Evolutionary conservation across 2,888 invertebrate species (phyloP).

Genomic region (Drosophila testacea): DNA sequence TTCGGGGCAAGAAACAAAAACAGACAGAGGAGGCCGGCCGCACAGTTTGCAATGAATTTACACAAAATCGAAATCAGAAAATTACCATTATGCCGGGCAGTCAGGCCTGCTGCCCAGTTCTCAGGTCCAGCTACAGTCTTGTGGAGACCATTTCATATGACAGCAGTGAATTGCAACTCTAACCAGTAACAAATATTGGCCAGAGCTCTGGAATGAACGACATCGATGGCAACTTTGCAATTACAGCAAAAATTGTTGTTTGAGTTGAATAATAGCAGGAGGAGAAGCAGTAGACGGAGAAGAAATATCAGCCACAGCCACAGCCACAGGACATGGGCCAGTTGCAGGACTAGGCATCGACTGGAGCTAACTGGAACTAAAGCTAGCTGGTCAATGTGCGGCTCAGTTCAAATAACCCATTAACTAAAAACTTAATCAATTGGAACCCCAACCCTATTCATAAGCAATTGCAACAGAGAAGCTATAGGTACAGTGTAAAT

Average conservation of each 20-base stretch:
- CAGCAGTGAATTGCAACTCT: conserved; percentile 72
- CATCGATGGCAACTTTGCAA: conserved; percentile 74
- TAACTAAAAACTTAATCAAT: conserved; percentile 83
- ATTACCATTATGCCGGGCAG: conserved; percentile 73
- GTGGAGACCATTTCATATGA: conserved; percentile 56
- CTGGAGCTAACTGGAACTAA: neutral
- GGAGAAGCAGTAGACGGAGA: neutral
- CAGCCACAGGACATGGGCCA: conserved; percentile 60
- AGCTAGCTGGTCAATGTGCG: conserved; percentile 27
- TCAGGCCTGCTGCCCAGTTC: conserved; percentile 32
- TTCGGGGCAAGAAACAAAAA: conserved; percentile 37
- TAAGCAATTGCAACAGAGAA: conserved; percentile 43
- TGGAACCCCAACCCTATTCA: conserved; percentile 75
- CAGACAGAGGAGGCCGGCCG: conserved; percentile 20
- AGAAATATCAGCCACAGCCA: conserved; percentile 20
- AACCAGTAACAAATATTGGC: conserved; percentile 75
- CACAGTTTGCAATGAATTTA: conserved; percentile 74
- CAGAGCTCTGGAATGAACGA: conserved; percentile 44
- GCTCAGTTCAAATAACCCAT: conserved; percentile 81
- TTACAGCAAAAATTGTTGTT: conserved; percentile 77
- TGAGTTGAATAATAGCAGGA: conserved; percentile 36
- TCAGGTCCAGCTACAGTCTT: neutral
- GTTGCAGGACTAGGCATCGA: conserved; percentile 19
- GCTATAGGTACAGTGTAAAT: conserved; percentile 41
- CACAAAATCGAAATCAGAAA: conserved; percentile 79